These are phyloP conservation scores for Hucho hucho DNA, from an alignment of 2,113 vertebrate genomes.

Conservation along the genomic window DNA sequence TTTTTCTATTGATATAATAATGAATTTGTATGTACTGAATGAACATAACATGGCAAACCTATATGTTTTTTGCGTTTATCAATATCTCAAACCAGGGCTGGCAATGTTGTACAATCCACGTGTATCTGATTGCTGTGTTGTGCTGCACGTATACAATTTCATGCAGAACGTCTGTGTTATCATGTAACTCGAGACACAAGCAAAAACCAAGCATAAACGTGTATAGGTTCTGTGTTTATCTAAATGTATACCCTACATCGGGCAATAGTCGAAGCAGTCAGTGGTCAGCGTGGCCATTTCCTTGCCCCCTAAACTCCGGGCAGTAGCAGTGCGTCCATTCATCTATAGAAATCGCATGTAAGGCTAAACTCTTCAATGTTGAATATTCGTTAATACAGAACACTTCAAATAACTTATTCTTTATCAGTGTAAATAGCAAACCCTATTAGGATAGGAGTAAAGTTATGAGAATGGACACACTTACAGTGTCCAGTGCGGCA, in stretches of 20 bases:
- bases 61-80: not conserved
- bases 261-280: conserved; percentile 5
- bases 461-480: not conserved
- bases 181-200: not conserved
- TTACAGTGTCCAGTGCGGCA: not conserved
- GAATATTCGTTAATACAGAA: not conserved
- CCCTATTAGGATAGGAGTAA: not conserved
- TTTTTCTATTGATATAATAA: no score
- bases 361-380: not conserved
- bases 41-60: no score
- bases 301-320: conserved; percentile 1
- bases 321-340: conserved; percentile 1
- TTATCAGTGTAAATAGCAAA: not conserved
- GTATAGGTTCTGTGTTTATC: not conserved
- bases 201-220: not conserved
- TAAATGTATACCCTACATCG: no score
- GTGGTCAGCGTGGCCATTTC: conserved; percentile 21
- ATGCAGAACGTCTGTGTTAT: no score
- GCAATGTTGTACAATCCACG: conserved; percentile 18
- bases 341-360: not conserved
- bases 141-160: not conserved
- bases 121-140: conserved; percentile 13
- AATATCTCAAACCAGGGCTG: not conserved
- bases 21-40: no score
- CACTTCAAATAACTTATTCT: not conserved